Base-by-base conservation (phyloP, 2,797 vertebrate genomes). In the Hozukius guyotensis region DNA sequence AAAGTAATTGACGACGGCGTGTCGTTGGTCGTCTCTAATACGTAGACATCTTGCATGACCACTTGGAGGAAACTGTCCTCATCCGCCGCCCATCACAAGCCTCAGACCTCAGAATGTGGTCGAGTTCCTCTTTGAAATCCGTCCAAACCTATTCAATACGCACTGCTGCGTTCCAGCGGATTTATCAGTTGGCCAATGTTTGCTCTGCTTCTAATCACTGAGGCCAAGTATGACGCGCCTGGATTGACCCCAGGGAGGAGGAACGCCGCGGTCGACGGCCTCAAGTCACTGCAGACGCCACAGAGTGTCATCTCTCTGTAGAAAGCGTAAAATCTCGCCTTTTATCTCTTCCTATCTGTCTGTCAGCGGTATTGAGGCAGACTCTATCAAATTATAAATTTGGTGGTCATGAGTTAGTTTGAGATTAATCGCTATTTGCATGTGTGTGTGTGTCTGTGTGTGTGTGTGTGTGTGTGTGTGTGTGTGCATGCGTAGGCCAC, bases 111-210 rank as follows among this genome's bases (percentile, higher is more conserved):
- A 78, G 59, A 85, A 78, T 87, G 72, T 55, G n/a, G 55, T 10
- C 64, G 80, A 57, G 73, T 72, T 85, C 64, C 78, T 53, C 53
- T 52, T 82, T 79, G 57, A 88, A 85, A 86, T 85, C 66, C 59
- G 55, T 80, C 67, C 83, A 85, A 34, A 75, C 61, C 34, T 81
- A 80, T 89, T 90, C 82, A 77, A 7, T 73, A 75, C 81, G 63
- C 63, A 67, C 75, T 74, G 31, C 79, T 71, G 71, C 89, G 93
- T 93, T 95, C 93, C 93, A 84, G 25, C 12, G 55, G 78, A 91
- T 89, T 94, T 94, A 94, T 94, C 92, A 94, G 88, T 90, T 61
- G 62, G 74, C 61, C 90, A 94, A 93, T 94, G 94, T 94, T 94
- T 94, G 92, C 86, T 93, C 90, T 86, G 78, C 80, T 77, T 87